Evolutionary conservation across 2,113 vertebrate species (phyloP).

Genomic region (Neofelis nebulosa): DNA sequence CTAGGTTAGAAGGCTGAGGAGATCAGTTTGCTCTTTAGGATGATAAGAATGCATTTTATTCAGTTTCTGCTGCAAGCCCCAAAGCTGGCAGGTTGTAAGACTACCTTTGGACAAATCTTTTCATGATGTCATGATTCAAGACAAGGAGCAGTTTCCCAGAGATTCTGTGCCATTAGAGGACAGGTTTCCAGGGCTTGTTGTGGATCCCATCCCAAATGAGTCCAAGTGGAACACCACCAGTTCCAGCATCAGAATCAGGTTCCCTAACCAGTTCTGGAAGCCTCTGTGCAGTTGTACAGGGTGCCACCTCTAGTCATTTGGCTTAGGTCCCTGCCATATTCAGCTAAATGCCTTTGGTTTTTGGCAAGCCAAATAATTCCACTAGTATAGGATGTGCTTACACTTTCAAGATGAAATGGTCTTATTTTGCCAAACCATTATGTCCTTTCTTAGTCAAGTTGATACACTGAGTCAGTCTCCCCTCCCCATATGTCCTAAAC

Average conservation of each 20-base stretch:
- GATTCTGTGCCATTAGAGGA: background rate
- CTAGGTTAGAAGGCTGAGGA: background rate
- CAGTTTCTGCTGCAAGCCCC: background rate
- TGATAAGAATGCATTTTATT: background rate
- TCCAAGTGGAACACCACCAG: background rate
- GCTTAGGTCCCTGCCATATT: background rate
- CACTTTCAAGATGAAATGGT: slow-evolving; percentile 53
- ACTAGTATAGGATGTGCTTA: background rate
- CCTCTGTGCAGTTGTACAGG: background rate
- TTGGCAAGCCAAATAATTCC: slow-evolving; percentile 27
- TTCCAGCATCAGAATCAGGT: background rate
- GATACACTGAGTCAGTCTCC: background rate
- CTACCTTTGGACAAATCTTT: background rate
- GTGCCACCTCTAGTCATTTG: background rate
- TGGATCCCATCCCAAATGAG: background rate
- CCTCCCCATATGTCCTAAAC: slow-evolving; percentile 23
- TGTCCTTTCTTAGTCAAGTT: slow-evolving; percentile 48
- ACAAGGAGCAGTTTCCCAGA: background rate
- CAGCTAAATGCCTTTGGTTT: slow-evolving; percentile 46
- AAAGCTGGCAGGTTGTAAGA: background rate
- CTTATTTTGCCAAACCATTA: slow-evolving; percentile 48
- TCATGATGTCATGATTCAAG: background rate
- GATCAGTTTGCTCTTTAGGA: background rate
- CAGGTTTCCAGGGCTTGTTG: background rate
- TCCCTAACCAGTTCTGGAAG: background rate